These are phyloP conservation scores for Tichodroma muraria DNA, from an alignment of 2,113 vertebrate genomes.

Conservation along the genomic window DNA sequence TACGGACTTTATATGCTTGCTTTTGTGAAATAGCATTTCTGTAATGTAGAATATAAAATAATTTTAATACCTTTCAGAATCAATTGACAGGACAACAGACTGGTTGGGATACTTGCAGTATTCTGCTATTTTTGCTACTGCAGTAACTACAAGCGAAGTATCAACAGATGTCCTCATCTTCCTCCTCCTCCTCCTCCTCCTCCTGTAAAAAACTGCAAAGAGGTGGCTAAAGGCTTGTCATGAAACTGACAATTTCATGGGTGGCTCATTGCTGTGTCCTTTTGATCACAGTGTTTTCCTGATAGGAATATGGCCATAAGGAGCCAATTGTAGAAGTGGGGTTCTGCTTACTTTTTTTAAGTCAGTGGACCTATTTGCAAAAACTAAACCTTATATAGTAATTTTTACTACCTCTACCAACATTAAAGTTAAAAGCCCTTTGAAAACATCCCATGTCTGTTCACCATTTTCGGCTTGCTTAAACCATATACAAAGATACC, in stretches of 20 bases:
- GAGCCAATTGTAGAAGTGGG: not conserved
- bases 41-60: not conserved
- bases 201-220: not conserved
- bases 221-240: not conserved
- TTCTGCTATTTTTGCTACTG: not conserved
- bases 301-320: not conserved
- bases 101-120: not conserved
- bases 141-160: not conserved
- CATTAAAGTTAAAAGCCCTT: not conserved
- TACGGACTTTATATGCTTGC: not conserved
- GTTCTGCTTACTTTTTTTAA: not conserved
- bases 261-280: not conserved
- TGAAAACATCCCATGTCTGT: not conserved
- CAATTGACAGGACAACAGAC: not conserved
- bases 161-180: too few species aligned
- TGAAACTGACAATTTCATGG: not conserved
- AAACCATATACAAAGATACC: not conserved
- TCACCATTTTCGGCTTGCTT: not conserved
- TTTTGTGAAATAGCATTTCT: not conserved
- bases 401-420: not conserved
- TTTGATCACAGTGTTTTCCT: not conserved
- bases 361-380: not conserved
- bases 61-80: not conserved
- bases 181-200: not conserved
- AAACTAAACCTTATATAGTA: not conserved